Percentiles rank a stretch among this genome's conserved stretches.
Evolutionary conservation across 2,888 invertebrate species (phyloP).

Genomic region (Pheosia tremula): DNA sequence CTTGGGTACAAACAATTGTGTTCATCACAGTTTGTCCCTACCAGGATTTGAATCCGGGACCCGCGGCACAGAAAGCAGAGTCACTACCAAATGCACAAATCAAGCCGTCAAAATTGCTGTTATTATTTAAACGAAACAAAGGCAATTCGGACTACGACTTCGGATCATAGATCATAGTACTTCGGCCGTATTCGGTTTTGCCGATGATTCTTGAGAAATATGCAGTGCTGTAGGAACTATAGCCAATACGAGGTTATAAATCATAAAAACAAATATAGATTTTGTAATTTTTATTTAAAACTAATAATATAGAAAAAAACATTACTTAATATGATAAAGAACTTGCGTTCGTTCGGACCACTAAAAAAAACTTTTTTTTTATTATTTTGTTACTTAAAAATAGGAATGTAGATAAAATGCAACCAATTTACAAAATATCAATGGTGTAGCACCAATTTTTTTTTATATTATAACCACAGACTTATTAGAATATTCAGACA

Average conservation of each 20-base stretch:
- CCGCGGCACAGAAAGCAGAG: too few species aligned
- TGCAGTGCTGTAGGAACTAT: too few species aligned
- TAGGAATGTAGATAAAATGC: constrained; percentile 56
- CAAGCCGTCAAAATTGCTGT: too few species aligned
- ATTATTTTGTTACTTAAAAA: neutral
- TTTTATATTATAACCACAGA: neutral
- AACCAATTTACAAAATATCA: constrained; percentile 19
- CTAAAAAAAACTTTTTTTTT: constrained; percentile 1
- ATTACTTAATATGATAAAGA: constrained; percentile 21
- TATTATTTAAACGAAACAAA: too few species aligned
- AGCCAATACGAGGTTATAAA: neutral
- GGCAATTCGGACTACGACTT: too few species aligned
- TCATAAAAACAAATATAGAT: constrained; percentile 23
- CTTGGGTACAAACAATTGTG: too few species aligned
- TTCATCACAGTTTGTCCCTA: too few species aligned
- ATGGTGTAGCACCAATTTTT: constrained; percentile 35
- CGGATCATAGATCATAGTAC: too few species aligned
- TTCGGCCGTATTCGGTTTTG: too few species aligned
- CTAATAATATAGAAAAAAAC: constrained; percentile 40
- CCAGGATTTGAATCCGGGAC: too few species aligned
- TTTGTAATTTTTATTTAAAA: constrained; percentile 41
- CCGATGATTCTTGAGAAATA: too few species aligned
- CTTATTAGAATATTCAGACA: neutral
- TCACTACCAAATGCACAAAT: too few species aligned
- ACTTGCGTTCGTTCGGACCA: constrained; percentile 24